Conservation (phyloP, 2,797 vertebrate genomes). For the Ctenosaura bakeri region DNA sequence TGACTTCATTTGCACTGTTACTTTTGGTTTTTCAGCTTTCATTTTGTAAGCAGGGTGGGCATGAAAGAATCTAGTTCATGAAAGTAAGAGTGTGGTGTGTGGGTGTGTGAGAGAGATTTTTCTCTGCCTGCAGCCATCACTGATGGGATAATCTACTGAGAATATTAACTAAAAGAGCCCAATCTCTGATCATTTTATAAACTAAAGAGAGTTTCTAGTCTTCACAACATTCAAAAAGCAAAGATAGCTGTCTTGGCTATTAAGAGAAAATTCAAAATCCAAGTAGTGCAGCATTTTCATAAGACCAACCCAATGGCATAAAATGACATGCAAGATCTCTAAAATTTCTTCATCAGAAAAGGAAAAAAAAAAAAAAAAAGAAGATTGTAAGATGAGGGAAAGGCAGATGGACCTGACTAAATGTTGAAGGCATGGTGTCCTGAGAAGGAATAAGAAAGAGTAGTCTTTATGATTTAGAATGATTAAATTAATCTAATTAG, state of each 20-base stretch:
- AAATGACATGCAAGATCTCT: not conserved
- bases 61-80: constrained; percentile 43
- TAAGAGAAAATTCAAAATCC: not conserved
- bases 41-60: constrained; percentile 52
- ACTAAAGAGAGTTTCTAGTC: not conserved
- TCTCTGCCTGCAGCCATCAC: accelerated
- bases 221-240: not conserved
- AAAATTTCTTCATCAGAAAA: not conserved
- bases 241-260: not conserved
- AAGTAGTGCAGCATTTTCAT: not conserved
- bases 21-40: constrained; percentile 42
- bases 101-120: constrained; percentile 11
- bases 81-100: accelerated
- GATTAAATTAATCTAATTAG: no score
- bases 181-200: constrained; percentile 1
- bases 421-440: not conserved
- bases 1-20: constrained; percentile 45
- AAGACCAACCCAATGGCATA: not conserved
- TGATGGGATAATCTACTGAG: not conserved
- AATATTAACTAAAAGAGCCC: not conserved
- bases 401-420: not conserved
- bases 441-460: not conserved
- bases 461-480: not conserved
- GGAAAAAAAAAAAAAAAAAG: not conserved
- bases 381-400: not conserved